Evolutionary conservation across 2,113 vertebrate species (phyloP).

Genomic region (Nycticorax nycticorax): DNA sequence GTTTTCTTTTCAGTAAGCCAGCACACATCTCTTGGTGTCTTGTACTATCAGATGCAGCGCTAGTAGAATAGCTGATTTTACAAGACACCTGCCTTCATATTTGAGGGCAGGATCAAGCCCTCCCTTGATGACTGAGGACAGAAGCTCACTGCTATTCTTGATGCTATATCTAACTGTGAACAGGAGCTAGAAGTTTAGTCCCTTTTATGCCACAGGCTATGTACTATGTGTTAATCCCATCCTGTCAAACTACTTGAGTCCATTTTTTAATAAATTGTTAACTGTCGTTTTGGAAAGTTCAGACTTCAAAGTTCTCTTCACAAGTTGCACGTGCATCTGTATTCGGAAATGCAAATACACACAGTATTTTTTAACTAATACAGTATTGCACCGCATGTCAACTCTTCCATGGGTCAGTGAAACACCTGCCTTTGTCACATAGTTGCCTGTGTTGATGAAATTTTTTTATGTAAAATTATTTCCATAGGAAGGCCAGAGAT

Average conservation of each 20-base stretch:
- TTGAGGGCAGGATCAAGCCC: slow-evolving; percentile 26
- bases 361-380: background rate
- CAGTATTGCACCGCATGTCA: too few relatives aligned
- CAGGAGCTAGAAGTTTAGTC: background rate
- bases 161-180: background rate
- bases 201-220: background rate
- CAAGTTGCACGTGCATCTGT: background rate
- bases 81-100: slow-evolving; percentile 32
- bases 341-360: background rate
- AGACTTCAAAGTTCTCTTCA: background rate
- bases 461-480: background rate
- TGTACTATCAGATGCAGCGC: slow-evolving; percentile 26
- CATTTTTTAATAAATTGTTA: background rate
- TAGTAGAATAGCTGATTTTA: slow-evolving; percentile 33
- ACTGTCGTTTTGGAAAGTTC: background rate
- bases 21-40: background rate
- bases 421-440: background rate
- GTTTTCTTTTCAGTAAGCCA: background rate
- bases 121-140: slow-evolving; percentile 20
- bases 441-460: background rate
- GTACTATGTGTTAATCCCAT: background rate
- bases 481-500: background rate
- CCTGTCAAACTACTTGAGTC: background rate
- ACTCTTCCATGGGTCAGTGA: background rate
- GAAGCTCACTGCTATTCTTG: slow-evolving; percentile 29